A percentile compares a stretch with the other conserved stretches of the same genome.
Conservation (phyloP, 2,888 invertebrate genomes). For the Neoascia interrupta region DNA sequence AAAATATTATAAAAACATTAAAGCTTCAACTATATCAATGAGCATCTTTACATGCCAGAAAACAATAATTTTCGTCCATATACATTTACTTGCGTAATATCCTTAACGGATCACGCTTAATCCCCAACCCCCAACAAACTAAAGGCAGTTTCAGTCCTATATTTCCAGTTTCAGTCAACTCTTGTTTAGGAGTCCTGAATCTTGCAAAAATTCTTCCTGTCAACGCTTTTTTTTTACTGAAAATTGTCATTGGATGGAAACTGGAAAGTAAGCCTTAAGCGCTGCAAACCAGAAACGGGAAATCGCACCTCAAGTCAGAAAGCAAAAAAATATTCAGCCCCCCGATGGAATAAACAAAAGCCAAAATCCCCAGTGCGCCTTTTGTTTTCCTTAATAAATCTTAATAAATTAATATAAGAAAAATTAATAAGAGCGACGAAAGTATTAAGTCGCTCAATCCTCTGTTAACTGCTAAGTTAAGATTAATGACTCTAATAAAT, state of each 20-base stretch:
- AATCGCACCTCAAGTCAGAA: background rate
- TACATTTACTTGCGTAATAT: too few relatives aligned
- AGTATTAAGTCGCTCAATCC: constrained; percentile 68
- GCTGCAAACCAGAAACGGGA: background rate
- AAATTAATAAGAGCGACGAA: constrained; percentile 69
- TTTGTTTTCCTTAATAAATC: constrained; percentile 60
- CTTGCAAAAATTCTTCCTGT: background rate
- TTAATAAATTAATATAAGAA: constrained; percentile 69
- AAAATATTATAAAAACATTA: too few relatives aligned
- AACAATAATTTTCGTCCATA: too few relatives aligned
- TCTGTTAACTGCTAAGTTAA: constrained; percentile 72
- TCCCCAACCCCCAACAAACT: too few relatives aligned
- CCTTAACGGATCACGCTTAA: too few relatives aligned
- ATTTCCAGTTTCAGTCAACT: too few relatives aligned
- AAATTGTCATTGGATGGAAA: background rate
- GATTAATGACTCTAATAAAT: constrained; percentile 80
- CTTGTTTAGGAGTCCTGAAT: too few relatives aligned
- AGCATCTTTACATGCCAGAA: too few relatives aligned
- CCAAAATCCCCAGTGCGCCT: constrained; percentile 32
- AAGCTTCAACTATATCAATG: too few relatives aligned
- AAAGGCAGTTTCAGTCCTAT: too few relatives aligned
- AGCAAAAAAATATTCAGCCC: background rate
- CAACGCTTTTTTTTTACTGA: background rate
- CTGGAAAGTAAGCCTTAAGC: background rate
- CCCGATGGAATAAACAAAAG: constrained; percentile 19